Evolutionary conservation across 2,888 invertebrate genomes (phyloP).

Genomic region (Melanargia galathea): DNA sequence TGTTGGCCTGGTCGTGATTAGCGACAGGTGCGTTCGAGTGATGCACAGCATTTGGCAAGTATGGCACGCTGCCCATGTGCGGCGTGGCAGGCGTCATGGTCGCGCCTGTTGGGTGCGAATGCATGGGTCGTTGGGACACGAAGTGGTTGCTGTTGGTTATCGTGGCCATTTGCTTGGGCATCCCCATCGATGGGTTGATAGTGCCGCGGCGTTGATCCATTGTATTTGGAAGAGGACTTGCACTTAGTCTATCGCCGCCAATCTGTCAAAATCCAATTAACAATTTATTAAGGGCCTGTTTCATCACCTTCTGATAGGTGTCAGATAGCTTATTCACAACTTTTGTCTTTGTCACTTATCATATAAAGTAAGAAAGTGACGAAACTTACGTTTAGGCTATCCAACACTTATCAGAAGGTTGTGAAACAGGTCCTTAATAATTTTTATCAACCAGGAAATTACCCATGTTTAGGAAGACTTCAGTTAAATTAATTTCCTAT

Average conservation of each 20-base stretch:
- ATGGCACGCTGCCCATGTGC: slow-evolving; percentile 71
- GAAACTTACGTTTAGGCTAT: too few relatives aligned
- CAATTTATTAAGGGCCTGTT: too few relatives aligned
- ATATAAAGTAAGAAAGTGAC: too few relatives aligned
- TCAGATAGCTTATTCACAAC: too few relatives aligned
- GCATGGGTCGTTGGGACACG: slow-evolving; percentile 44
- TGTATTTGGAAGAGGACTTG: slow-evolving; percentile 64
- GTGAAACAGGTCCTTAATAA: too few relatives aligned
- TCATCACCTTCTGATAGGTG: too few relatives aligned
- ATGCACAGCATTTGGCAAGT: slow-evolving; percentile 58
- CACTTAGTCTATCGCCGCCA: slow-evolving; percentile 62
- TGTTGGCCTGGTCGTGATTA: slow-evolving; percentile 53
- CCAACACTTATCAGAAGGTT: too few relatives aligned
- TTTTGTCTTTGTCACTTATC: too few relatives aligned
- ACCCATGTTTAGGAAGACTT: background rate
- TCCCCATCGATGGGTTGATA: slow-evolving; percentile 44
- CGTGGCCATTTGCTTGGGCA: slow-evolving; percentile 39
- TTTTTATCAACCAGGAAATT: background rate
- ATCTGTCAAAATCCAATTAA: slow-evolving; percentile 47
- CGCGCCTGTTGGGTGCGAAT: slow-evolving; percentile 34
- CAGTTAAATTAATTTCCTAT: too few relatives aligned
- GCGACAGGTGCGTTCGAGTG: slow-evolving; percentile 48
- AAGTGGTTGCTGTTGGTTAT: slow-evolving; percentile 52
- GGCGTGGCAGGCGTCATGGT: slow-evolving; percentile 43
- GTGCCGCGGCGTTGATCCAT: slow-evolving; percentile 61